Conservation (phyloP, 37 sponge, comb jelly and placozoan species). For the Geodia barretti region DNA sequence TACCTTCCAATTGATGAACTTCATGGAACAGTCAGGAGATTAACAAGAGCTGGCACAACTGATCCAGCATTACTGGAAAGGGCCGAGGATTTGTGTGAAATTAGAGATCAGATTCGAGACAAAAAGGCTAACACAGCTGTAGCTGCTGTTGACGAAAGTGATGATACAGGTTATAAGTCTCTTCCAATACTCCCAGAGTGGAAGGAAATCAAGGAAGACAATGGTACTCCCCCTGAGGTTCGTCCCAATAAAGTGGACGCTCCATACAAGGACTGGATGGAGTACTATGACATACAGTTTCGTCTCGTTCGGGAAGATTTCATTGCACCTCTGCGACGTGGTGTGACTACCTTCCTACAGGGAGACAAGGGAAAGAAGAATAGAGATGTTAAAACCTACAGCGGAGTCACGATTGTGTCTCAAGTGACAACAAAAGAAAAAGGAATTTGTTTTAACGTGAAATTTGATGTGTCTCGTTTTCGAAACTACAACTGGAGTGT, state of each 20-base stretch:
- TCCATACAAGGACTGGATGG: slow-evolving; percentile 65
- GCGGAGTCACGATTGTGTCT: slow-evolving; percentile 38
- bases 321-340: slow-evolving; percentile 80
- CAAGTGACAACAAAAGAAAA: slow-evolving; percentile 1
- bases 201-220: slow-evolving; percentile 33
- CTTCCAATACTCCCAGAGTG: slow-evolving; percentile 54
- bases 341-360: slow-evolving; percentile 55
- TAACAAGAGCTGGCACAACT: background rate
- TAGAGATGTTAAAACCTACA: slow-evolving; percentile 67
- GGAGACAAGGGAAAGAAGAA: slow-evolving; percentile 26
- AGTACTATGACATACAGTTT: slow-evolving; percentile 89
- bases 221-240: slow-evolving; percentile 26
- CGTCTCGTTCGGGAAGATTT: slow-evolving; percentile 89
- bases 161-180: slow-evolving; percentile 46
- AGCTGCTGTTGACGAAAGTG: slow-evolving; percentile 15
- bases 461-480: slow-evolving; percentile 54
- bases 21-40: background rate
- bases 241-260: slow-evolving; percentile 62
- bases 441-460: slow-evolving; percentile 62
- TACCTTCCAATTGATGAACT: slow-evolving; percentile 46
- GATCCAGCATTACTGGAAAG: background rate
- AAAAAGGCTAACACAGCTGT: background rate
- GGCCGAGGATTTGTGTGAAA: background rate
- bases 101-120: background rate
- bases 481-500: slow-evolving; percentile 64